Conservation (phyloP, 2,797 vertebrate genomes). For the Siniperca scherzeri region DNA sequence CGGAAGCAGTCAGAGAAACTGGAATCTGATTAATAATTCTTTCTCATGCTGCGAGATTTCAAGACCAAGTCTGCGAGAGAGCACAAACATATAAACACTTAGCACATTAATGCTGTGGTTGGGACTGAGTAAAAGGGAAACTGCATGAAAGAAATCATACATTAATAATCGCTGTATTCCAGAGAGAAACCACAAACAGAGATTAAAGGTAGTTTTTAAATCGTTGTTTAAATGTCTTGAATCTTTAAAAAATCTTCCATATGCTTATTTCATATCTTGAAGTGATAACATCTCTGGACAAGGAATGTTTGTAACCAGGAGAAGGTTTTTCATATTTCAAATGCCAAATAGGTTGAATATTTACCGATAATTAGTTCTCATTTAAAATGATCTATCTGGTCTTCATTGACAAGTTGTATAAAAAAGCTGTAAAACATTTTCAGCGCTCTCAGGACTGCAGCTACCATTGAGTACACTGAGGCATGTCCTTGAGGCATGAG, state of each 20-base stretch:
- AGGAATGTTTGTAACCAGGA: not conserved
- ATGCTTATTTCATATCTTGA: slow-evolving; percentile 1
- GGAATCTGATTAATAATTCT: slow-evolving; percentile 69
- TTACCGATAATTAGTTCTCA: not conserved
- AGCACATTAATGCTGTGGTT: slow-evolving; percentile 40
- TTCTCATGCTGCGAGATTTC: slow-evolving; percentile 54
- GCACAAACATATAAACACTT: slow-evolving; percentile 55
- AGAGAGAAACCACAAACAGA: slow-evolving; percentile 11
- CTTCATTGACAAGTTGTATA: not conserved
- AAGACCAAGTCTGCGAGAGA: slow-evolving; percentile 26
- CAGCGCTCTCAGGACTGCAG: not conserved
- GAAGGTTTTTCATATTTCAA: not conserved
- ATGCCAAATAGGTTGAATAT: not conserved
- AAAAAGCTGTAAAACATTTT: not conserved
- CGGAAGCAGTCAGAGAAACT: slow-evolving; percentile 44
- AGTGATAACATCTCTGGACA: no score
- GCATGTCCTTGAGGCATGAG: not conserved
- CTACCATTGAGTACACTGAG: not conserved
- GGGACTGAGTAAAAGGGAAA: slow-evolving; percentile 6
- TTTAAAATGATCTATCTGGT: not conserved
- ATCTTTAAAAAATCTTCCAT: not conserved
- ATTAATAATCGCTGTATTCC: slow-evolving; percentile 31
- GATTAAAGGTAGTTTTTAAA: slow-evolving; percentile 16
- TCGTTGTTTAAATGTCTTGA: not conserved
- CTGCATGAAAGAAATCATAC: slow-evolving; percentile 30